Evolutionary conservation across 1,140 invertebrate species (phyloP).

Genomic region (Pseudomyrmex concolor): DNA sequence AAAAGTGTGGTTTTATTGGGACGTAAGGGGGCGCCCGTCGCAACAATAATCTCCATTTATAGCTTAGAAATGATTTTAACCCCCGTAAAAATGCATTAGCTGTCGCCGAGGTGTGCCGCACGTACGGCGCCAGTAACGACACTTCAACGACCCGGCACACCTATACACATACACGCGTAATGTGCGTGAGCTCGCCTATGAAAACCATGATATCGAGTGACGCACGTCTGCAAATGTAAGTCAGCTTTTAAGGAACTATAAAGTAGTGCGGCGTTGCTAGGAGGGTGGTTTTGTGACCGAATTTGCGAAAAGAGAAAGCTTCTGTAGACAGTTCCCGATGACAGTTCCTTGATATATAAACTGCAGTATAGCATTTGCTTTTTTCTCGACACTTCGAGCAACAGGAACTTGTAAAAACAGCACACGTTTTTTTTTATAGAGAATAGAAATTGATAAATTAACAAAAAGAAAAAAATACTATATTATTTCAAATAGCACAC

Average conservation of each 20-base stretch:
- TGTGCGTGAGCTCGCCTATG: constrained; percentile 15
- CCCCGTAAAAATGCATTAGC: constrained; percentile 83
- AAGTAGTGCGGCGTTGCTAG: constrained; percentile 70
- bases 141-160: constrained; percentile 26
- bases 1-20: constrained; percentile 84
- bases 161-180: constrained; percentile 7
- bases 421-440: too few relatives aligned
- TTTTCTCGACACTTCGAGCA: too few relatives aligned
- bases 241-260: constrained; percentile 81
- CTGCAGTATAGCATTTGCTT: too few relatives aligned
- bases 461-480: too few relatives aligned
- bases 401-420: too few relatives aligned
- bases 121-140: constrained; percentile 61
- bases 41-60: constrained; percentile 85
- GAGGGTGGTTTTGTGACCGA: constrained; percentile 58
- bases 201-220: constrained; percentile 39
- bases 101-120: constrained; percentile 73
- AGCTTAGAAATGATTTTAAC: constrained; percentile 86
- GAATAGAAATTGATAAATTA: too few relatives aligned
- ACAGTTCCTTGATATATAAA: background rate
- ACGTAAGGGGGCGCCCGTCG: constrained; percentile 74
- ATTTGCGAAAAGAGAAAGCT: constrained; percentile 7
- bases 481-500: background rate
- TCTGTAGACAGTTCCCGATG: background rate
- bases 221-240: constrained; percentile 62